Base-by-base conservation (phyloP, 2,888 invertebrate genomes). In the Halictus quadricinctus region DNA sequence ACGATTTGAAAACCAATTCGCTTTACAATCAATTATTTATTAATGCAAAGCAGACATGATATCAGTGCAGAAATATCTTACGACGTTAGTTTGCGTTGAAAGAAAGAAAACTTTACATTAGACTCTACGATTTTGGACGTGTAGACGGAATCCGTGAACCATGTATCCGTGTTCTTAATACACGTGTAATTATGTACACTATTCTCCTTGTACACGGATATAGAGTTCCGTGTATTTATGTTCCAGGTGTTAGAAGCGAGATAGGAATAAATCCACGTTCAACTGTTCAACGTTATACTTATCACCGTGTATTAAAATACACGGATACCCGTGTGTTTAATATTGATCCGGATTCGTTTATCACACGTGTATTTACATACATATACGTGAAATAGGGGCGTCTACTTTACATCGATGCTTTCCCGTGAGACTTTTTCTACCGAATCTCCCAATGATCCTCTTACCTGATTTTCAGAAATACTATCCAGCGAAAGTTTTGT, bases 401-500 rank as follows among this genome's bases (percentile, higher is more conserved):
- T 60, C 60, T 60, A 60, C 10, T 54, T 58, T 74, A 77, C 43
- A 58, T 74, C 48, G 76, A 36, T 72, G 60, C 76, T 69, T 77
- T 64, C 72, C 75, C 36, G 48, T n/a, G 21, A 80, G 85, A 88
- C 60, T 76, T 88, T 90, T 88, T 89, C 88, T 86, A 89, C 84
- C 83, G 88, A 88, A 90, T 84, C 88, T 87, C 21, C 83, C 89
- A 90, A 90, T 93, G 91, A 93, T 93, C 91, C 90, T 93, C 92
- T 93, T 93, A 93, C 90, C 91, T 89, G 89, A 91, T 91, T 93
- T 91, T 91, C 88, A 91, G 88, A 88, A 88, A 90, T 88, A 91
- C 88, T 89, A 43, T 81, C 82, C 74, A 77, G 93, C 18, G 91
- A 92, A 93, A 93, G 91, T 94, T 92, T 93, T 88, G 92, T 91